Evolutionary conservation across 2,113 vertebrate species (phyloP).

Genomic region (Corydoras sp.): DNA sequence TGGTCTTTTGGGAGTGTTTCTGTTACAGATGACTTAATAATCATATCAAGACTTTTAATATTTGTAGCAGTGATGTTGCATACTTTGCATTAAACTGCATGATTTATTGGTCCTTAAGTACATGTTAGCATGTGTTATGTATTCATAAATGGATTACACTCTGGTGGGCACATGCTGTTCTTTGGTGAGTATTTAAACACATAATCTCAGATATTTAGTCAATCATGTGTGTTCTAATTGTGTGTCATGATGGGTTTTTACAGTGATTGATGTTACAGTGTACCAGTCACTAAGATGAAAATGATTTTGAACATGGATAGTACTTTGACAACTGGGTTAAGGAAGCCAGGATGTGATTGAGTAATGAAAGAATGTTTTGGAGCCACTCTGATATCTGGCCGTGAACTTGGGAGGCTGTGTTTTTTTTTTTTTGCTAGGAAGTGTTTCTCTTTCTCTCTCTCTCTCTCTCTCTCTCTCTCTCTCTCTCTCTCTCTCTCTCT

Average conservation of each 20-base stretch:
- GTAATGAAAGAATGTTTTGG: no score
- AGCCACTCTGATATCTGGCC: no score
- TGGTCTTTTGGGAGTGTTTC: constrained; percentile 50
- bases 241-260: not conserved
- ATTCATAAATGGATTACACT: not conserved
- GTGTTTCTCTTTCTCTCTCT: no score
- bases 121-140: not conserved
- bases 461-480: no score
- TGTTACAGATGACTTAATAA: constrained; percentile 38
- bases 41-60: constrained; percentile 25
- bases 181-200: not conserved
- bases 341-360: no score
- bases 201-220: not conserved
- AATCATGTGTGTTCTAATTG: not conserved
- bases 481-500: no score
- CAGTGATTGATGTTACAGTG: not conserved
- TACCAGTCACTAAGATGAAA: no score
- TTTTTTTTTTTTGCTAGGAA: no score
- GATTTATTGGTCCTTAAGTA: not conserved
- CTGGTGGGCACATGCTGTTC: not conserved
- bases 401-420: no score
- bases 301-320: no score
- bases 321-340: no score
- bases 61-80: constrained; percentile 30
- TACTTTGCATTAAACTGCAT: constrained; percentile 22